A percentile compares a stretch with the other conserved stretches of the same genome.
phyloP scores from a whole-genome alignment of 2,113 vertebrate species.

The Brienomyrus longianalis region DNA sequence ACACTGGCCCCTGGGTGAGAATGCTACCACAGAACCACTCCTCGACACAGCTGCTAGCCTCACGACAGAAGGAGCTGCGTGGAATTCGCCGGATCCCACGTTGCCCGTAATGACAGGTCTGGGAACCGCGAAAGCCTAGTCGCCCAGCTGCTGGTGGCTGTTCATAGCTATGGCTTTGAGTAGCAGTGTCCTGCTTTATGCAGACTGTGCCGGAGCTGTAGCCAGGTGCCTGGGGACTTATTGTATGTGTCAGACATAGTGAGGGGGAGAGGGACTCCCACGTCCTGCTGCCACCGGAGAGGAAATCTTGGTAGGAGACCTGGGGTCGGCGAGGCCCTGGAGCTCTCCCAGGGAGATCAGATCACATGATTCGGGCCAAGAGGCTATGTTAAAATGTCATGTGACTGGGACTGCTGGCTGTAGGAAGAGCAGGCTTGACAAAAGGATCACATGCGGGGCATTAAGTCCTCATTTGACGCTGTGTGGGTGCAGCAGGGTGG shows the following conservation, averaged over 20 bases:
- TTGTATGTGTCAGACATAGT: background rate
- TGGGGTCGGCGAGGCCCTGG: background rate
- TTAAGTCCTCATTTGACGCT: background rate
- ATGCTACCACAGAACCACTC: background rate
- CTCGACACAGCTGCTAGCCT: background rate
- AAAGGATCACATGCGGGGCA: conserved; percentile 13
- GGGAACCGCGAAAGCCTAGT: background rate
- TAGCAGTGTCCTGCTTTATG: background rate
- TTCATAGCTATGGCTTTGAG: background rate
- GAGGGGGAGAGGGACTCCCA: background rate
- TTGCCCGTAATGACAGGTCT: background rate
- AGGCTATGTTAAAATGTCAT: background rate
- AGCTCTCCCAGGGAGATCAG: background rate
- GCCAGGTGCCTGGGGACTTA: background rate
- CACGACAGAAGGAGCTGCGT: background rate
- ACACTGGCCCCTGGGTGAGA: background rate
- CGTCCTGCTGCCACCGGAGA: background rate
- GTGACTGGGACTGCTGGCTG: conserved; percentile 8
- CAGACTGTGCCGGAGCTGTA: background rate
- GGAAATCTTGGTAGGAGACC: background rate
- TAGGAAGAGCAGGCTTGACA: background rate
- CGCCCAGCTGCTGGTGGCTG: background rate
- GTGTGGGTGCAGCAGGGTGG: background rate
- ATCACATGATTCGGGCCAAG: background rate
- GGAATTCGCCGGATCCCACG: background rate